Percentiles rank a stretch among this genome's conserved stretches.
These are phyloP conservation scores for Hirtodrosophila alboralis DNA, from an alignment of 2,888 invertebrate species.

Conservation along the genomic window DNA sequence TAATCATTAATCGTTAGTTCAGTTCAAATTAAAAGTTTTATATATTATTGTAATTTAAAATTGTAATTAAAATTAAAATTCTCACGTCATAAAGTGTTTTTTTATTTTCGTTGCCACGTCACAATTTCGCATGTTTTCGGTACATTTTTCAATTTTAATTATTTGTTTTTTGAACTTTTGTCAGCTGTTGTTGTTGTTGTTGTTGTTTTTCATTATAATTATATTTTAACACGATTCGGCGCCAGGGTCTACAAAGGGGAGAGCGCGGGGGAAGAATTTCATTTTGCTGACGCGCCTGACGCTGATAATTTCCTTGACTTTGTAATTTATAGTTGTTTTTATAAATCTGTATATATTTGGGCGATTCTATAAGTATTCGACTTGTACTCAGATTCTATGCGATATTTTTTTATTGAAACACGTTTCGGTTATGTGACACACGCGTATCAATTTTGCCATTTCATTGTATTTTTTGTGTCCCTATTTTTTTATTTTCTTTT, in stretches of 20 bases:
- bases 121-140: slow-evolving; percentile 15
- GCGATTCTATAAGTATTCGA: slow-evolving; percentile 8
- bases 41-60: too few relatives aligned
- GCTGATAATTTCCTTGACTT: slow-evolving; percentile 75
- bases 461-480: slow-evolving; percentile 1
- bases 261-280: too few relatives aligned
- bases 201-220: slow-evolving; percentile 17
- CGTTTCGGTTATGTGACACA: slow-evolving; percentile 59
- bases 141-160: slow-evolving; percentile 24
- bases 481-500: slow-evolving; percentile 19
- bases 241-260: too few relatives aligned
- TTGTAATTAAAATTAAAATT: slow-evolving; percentile 24
- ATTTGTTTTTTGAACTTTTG: slow-evolving; percentile 54
- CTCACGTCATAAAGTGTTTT: slow-evolving; percentile 33
- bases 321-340: slow-evolving; percentile 77
- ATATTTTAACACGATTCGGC: slow-evolving; percentile 6
- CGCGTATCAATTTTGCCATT: slow-evolving; percentile 44
- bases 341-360: slow-evolving; percentile 48
- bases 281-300: too few relatives aligned
- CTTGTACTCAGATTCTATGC: slow-evolving; percentile 1
- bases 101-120: slow-evolving; percentile 32
- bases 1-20: too few relatives aligned
- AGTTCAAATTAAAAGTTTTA: too few relatives aligned
- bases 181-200: slow-evolving; percentile 13
- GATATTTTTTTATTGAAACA: slow-evolving; percentile 30